Percentiles rank a stretch among this genome's conserved stretches.
Evolutionary conservation across 2,797 vertebrate species (phyloP).

Genomic region (Podarcis siculus): DNA sequence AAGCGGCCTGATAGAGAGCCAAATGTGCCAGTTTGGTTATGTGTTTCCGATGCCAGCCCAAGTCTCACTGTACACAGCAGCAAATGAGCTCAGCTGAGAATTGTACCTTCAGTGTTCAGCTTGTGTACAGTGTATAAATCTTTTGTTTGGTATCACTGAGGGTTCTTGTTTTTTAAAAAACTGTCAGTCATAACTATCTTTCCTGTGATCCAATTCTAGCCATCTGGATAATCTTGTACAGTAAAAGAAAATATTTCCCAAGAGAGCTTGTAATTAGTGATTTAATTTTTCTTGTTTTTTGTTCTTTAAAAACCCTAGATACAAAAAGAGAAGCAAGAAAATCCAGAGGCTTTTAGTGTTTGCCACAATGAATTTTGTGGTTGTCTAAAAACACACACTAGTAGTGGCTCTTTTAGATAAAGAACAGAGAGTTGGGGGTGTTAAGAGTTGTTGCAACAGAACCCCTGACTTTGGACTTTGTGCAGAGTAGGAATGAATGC

Average conservation of each 20-base stretch:
- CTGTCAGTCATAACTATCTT: background rate
- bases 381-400: too few relatives aligned
- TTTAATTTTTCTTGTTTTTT: background rate
- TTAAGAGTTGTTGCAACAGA: background rate
- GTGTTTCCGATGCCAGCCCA: slow-evolving; percentile 7
- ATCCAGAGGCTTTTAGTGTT: background rate
- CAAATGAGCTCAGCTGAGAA: slow-evolving; percentile 29
- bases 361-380: too few relatives aligned
- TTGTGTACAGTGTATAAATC: background rate
- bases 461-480: background rate
- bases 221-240: slow-evolving; percentile 16
- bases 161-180: background rate
- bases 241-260: slow-evolving; percentile 32
- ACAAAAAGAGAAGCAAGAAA: background rate
- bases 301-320: background rate
- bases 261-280: slow-evolving; percentile 1
- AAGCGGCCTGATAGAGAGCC: background rate
- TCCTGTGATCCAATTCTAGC: slow-evolving; percentile 19
- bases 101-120: background rate
- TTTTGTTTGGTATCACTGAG: slow-evolving; percentile 30
- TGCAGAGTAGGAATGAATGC: too few relatives aligned
- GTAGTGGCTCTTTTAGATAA: background rate
- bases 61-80: slow-evolving; percentile 3
- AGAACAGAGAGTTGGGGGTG: background rate
- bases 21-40: slow-evolving; percentile 29